Conservation (phyloP, 2,113 vertebrate genomes). For the Archocentrus centrarchus region DNA sequence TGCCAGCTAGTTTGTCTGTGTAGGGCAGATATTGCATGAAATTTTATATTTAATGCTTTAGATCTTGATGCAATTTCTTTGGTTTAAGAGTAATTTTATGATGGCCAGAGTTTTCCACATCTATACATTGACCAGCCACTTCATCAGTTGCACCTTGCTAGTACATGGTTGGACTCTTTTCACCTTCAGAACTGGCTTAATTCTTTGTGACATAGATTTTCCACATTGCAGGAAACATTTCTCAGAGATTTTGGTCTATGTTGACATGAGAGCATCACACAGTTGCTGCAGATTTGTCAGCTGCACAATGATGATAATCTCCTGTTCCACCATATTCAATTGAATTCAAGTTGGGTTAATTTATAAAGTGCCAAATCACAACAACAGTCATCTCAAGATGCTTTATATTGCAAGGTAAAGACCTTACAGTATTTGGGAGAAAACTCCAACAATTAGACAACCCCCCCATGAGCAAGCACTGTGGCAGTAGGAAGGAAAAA, state of each 20-base stretch:
- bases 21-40: background rate
- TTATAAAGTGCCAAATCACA: too few relatives aligned
- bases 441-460: background rate
- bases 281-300: too few relatives aligned
- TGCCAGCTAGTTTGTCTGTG: background rate
- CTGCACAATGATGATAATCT: too few relatives aligned
- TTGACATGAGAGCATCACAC: too few relatives aligned
- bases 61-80: accelerated
- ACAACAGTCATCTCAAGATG: too few relatives aligned
- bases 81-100: accelerated
- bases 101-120: background rate
- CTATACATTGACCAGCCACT: background rate
- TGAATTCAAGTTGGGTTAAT: too few relatives aligned
- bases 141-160: background rate
- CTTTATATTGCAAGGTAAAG: background rate
- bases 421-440: background rate
- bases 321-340: too few relatives aligned
- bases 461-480: background rate
- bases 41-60: background rate
- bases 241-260: background rate
- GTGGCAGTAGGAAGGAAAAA: background rate
- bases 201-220: background rate
- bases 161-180: background rate
- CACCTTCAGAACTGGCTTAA: background rate
- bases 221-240: background rate